Base-by-base conservation (phyloP, 2,888 invertebrate genomes). In the Drosophila atripex region DNA sequence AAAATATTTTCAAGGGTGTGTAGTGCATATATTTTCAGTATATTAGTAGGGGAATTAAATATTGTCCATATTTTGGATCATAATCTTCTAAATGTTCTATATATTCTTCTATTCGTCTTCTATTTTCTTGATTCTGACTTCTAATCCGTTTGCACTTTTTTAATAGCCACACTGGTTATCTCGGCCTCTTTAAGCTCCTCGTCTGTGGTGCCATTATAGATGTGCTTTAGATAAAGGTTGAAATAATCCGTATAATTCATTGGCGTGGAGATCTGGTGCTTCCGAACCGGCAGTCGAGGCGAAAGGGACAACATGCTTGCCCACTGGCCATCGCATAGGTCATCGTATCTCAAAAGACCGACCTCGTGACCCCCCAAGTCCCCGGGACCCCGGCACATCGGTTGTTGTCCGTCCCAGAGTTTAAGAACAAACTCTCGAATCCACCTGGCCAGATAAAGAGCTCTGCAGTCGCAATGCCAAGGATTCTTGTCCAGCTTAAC, bases 321-420 rank as follows among this genome's bases (percentile, higher is more conserved):
- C 95, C 95, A 95, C 77, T 95, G 94, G 0, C 95, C 95, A 65
- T 94, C 94, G 84, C 95, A 95, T 7, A 95, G 92, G 77, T 94
- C 94, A 76, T 94, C 93, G 75, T 95, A 95, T 14, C 93, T 92
- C 83, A 93, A 89, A 45, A 92, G 89, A 23, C 92, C 92, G 30
- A 93, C 92, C 49, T 91, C 91, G 54, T 91, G 90, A 1, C 93
- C 93, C 23, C 92, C 93, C 11, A 93, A 89, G 73, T 92, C 92
- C 1, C 92, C 92, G 0, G 93, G 93, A 1, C 93, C 93, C 0
- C 93, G 90, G 66, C 93, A 93, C 78, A 92, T 92, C 1, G 93
- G 93, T 39, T 91, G 93, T 43, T 91, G 92, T 4, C 92, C 92
- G 73, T 93, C 93, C 92, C 93, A 93, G 1, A 93, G 91, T 74